Conservation (phyloP, 1,140 invertebrate genomes). For the Forficula auricularia region DNA sequence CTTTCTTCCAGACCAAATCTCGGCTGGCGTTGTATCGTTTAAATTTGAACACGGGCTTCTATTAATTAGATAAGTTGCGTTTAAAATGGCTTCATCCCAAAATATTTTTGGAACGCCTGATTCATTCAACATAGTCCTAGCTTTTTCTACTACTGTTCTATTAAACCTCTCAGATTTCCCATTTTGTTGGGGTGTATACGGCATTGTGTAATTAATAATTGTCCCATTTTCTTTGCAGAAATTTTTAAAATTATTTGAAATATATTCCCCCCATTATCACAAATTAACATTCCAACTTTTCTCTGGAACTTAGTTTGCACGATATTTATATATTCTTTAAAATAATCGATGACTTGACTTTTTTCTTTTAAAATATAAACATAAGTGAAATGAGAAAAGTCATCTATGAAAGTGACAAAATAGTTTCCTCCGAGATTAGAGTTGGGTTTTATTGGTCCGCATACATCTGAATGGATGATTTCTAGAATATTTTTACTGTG, state of each 20-base stretch:
- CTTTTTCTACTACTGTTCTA: not conserved
- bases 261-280: slow-evolving; percentile 15
- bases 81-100: not conserved
- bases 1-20: slow-evolving; percentile 3
- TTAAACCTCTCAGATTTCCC: slow-evolving; percentile 1
- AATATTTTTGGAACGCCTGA: not conserved
- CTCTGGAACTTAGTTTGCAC: slow-evolving; percentile 2
- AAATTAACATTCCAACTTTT: slow-evolving; percentile 5
- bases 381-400: slow-evolving; percentile 21
- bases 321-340: slow-evolving; percentile 15
- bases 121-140: not conserved
- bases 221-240: slow-evolving; percentile 8
- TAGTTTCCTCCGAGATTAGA: slow-evolving; percentile 19
- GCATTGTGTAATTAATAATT: slow-evolving; percentile 6
- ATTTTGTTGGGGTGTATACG: not conserved
- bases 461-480: slow-evolving; percentile 22
- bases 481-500: slow-evolving; percentile 14
- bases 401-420: slow-evolving; percentile 24
- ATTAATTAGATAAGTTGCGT: not conserved
- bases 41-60: slow-evolving; percentile 3
- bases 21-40: not conserved
- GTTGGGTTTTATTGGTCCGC: slow-evolving; percentile 19
- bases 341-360: slow-evolving; percentile 16
- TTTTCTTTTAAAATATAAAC: slow-evolving; percentile 22
- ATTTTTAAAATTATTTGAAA: slow-evolving; percentile 2